phyloP scores from a whole-genome alignment of 37 sponge, comb jelly and placozoan genomes.

The Halichondria panicea region DNA sequence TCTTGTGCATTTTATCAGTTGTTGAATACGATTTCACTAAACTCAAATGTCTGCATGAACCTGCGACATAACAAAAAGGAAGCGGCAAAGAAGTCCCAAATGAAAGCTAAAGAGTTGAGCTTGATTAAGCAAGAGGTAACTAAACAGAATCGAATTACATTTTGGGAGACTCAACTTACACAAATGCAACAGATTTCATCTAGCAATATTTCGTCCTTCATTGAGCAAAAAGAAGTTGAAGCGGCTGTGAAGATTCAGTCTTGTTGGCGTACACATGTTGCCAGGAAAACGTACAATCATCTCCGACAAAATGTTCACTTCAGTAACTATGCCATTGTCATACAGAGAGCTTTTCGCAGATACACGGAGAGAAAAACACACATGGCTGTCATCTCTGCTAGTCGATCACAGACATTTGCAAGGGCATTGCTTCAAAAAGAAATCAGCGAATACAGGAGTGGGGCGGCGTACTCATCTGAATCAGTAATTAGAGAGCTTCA shows the following conservation, averaged over 20 bases:
- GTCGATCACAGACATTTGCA: too few species aligned
- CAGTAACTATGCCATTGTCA: slow-evolving; percentile 16
- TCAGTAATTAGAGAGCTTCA: slow-evolving; percentile 21
- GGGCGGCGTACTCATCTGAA: neutral
- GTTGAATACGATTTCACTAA: too few species aligned
- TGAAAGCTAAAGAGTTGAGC: neutral
- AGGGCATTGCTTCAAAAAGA: slow-evolving; percentile 13
- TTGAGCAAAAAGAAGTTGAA: slow-evolving; percentile 8
- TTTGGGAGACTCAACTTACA: slow-evolving; percentile 56
- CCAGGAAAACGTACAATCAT: neutral
- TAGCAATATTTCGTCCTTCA: slow-evolving; percentile 23
- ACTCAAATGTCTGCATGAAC: too few species aligned
- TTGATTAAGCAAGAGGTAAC: slow-evolving; percentile 2
- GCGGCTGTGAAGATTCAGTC: slow-evolving; percentile 59
- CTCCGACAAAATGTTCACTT: neutral
- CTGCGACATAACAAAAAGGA: neutral
- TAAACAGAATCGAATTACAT: slow-evolving; percentile 5
- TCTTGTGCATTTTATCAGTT: too few species aligned
- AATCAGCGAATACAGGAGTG: slow-evolving; percentile 13
- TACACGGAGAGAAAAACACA: slow-evolving; percentile 1
- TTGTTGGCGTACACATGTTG: slow-evolving; percentile 33
- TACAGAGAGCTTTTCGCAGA: slow-evolving; percentile 42
- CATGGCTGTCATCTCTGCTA: neutral
- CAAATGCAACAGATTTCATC: slow-evolving; percentile 61
- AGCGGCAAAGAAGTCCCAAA: neutral